These are phyloP conservation scores for Spatulosminthurus flaviceps DNA, from an alignment of 2,888 invertebrate species.

Conservation along the genomic window DNA sequence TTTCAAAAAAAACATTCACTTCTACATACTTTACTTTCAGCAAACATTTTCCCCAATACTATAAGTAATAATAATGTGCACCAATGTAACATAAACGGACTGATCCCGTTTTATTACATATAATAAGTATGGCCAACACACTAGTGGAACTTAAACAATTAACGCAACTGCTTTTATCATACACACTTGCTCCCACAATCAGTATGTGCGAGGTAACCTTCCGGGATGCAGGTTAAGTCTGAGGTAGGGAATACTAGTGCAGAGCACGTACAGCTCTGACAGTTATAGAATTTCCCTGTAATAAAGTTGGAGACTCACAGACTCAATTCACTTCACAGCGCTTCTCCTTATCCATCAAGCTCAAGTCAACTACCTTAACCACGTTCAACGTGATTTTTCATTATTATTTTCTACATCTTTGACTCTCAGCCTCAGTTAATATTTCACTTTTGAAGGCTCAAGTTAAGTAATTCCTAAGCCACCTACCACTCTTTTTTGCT, in stretches of 20 bases:
- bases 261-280: too few species aligned
- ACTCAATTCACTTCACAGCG: background rate
- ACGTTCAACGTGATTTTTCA: background rate
- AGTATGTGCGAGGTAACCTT: too few species aligned
- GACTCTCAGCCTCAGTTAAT: constrained; percentile 1
- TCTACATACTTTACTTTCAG: background rate
- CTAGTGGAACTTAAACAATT: too few species aligned
- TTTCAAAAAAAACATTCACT: background rate
- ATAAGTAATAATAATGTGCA: background rate
- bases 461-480: too few species aligned
- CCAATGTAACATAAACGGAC: background rate
- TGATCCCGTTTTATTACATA: constrained; percentile 5
- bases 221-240: too few species aligned
- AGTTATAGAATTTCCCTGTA: too few species aligned
- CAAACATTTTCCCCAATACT: background rate
- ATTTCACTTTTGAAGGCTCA: background rate
- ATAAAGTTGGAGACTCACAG: too few species aligned
- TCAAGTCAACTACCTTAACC: constrained; percentile 6
- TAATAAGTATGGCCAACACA: too few species aligned
- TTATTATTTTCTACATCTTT: constrained; percentile 9
- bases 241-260: background rate
- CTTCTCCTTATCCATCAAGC: background rate
- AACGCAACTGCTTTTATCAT: too few species aligned
- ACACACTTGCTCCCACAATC: too few species aligned
- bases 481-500: too few species aligned